Evolutionary conservation across 1,140 invertebrate species (phyloP), one percentile per base, ranked within the genome.

Genomic region (Stegodyphus mimosarum): DNA sequence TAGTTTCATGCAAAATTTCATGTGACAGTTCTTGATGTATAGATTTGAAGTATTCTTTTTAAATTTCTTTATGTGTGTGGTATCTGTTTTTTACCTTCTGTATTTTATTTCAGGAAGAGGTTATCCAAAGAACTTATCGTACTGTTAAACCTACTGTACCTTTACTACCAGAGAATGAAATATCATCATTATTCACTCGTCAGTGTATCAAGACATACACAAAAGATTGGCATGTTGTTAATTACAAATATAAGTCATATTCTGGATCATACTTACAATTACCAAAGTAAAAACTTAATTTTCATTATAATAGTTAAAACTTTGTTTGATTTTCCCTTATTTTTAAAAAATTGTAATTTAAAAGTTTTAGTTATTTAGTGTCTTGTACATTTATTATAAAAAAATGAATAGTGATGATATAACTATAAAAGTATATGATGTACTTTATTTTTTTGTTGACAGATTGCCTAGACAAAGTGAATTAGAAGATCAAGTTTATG

Each of bases 151-250:
- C 94, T 72, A 94, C 94, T n/a, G 93, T 95, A 11, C 94, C 94
- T 7, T 80, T 83, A 51, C 18, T 63, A 55, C 63, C 75, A 77
- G 87, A 90, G 75, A 89, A 91, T 87, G 88, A 90, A 84, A 88
- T 90, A 66, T 91, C 94, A 92, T 89, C 92, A 95, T 55, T 91
- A 50, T 93, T 98, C 88, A 96, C 96, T 0, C 93, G 94, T 88
- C 95, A 98, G 91, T 96, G 96, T 88, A 91, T 98, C 9, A 93
- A 94, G 87, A 96, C 94, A 75, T 98, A 98, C 90, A 94, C 94
- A 11, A 94, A 94, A 51, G 95, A 95, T 90, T 97, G 96, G 95
- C 94, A 95, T 91, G 91, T 96, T 72, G 93, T 98, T 72, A 94
- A 96, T 90, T 97, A 95, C 89, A 97, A 97, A 90, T 97, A 97